Percentiles rank a stretch among this genome's conserved stretches.
phyloP scores from a whole-genome alignment of 2,888 invertebrate genomes.

The Brachypterus glaber region DNA sequence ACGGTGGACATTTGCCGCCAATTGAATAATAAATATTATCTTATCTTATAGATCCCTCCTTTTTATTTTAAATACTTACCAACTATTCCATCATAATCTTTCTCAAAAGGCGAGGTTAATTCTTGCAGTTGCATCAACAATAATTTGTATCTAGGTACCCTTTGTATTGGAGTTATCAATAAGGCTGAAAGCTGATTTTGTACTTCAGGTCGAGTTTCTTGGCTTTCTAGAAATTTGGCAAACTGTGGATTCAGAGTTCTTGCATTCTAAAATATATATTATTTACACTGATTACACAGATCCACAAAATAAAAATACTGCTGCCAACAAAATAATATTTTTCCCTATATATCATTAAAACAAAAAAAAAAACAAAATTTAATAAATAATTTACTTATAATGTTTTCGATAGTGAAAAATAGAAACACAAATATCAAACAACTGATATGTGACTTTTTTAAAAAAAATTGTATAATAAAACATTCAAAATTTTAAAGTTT shows the following conservation, averaged over 20 bases:
- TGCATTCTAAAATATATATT: constrained; percentile 37
- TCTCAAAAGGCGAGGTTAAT: constrained; percentile 23
- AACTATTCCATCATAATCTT: constrained; percentile 21
- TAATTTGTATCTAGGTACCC: constrained; percentile 67
- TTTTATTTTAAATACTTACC: constrained; percentile 23
- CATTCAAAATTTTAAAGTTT: too few relatives aligned
- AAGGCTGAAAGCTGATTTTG: constrained; percentile 59
- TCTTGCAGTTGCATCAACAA: constrained; percentile 56
- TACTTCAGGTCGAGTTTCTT: constrained; percentile 62
- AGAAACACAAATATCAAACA: too few relatives aligned
- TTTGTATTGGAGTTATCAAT: constrained; percentile 68
- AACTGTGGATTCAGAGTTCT: constrained; percentile 46
- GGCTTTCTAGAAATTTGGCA: constrained; percentile 48
- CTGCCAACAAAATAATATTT: too few relatives aligned
- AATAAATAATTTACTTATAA: background rate
- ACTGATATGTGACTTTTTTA: too few relatives aligned
- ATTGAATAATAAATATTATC: too few relatives aligned
- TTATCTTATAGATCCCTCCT: too few relatives aligned
- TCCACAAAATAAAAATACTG: too few relatives aligned
- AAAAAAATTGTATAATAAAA: too few relatives aligned
- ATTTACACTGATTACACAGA: too few relatives aligned
- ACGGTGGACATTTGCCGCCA: too few relatives aligned
- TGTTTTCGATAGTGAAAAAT: too few relatives aligned
- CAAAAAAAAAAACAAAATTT: constrained; percentile 5
- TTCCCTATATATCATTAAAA: background rate